phyloP scores from a whole-genome alignment of 2,888 invertebrate species.

The Caenorhabditis doughertyi region DNA sequence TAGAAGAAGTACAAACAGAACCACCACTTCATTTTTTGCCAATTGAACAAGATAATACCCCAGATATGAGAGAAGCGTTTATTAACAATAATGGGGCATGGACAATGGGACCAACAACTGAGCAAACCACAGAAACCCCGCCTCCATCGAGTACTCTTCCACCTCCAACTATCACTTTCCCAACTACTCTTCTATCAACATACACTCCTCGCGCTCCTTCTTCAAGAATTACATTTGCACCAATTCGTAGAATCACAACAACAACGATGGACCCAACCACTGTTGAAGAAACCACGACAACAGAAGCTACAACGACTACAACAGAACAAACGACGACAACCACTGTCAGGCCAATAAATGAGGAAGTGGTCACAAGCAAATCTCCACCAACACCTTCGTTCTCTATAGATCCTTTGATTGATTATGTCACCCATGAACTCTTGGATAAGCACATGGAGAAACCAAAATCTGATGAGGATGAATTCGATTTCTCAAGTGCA shows the following conservation, averaged over 20 bases:
- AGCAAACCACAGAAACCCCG: conserved; percentile 31
- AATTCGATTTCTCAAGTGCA: conserved; percentile 55
- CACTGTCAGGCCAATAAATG: neutral
- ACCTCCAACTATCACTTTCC: conserved; percentile 21
- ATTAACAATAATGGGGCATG: conserved; percentile 52
- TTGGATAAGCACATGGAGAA: conserved; percentile 60
- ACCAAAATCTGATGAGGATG: conserved; percentile 51
- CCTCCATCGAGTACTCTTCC: conserved; percentile 42
- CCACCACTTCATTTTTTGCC: conserved; percentile 26
- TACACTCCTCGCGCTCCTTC: conserved; percentile 24
- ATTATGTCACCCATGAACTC: conserved; percentile 59
- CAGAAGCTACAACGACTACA: neutral
- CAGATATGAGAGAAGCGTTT: conserved; percentile 44
- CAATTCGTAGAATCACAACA: conserved; percentile 30
- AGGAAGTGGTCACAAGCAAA: conserved; percentile 1
- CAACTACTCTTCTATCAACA: conserved; percentile 21
- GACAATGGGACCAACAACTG: conserved; percentile 54
- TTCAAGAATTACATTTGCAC: conserved; percentile 42
- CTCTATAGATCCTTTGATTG: conserved; percentile 52
- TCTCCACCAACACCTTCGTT: conserved; percentile 32
- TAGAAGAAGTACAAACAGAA: conserved; percentile 14
- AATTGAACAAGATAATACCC: conserved; percentile 11
- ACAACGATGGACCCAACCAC: conserved; percentile 32
- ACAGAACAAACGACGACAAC: conserved; percentile 6
- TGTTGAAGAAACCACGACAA: conserved; percentile 25